These are phyloP conservation scores for Nothocercus nigrocapillus DNA, from an alignment of 2,113 vertebrate genomes.

Conservation along the genomic window DNA sequence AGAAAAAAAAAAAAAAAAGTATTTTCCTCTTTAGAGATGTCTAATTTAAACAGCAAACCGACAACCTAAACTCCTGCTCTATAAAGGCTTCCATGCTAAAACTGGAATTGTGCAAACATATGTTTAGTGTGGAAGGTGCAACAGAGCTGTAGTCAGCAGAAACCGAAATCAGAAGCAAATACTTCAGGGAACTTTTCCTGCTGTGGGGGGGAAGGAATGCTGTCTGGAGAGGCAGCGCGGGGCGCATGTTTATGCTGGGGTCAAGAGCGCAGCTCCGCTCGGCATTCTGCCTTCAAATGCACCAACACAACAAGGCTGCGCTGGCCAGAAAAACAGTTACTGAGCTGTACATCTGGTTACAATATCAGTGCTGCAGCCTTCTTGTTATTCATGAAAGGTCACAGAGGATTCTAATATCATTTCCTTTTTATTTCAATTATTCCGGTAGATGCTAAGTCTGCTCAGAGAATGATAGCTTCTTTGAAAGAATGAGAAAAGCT, in stretches of 20 bases:
- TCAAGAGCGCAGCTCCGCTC: background rate
- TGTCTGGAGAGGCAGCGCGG: conserved; percentile 15
- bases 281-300: background rate
- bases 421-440: conserved; percentile 16
- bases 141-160: conserved; percentile 54
- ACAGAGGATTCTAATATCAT: background rate
- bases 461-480: background rate
- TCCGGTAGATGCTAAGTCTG: background rate
- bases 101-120: conserved; percentile 49
- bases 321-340: background rate
- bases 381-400: background rate
- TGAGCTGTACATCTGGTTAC: background rate
- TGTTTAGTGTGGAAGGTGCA: conserved; percentile 54
- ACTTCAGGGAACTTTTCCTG: conserved; percentile 52
- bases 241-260: conserved; percentile 9
- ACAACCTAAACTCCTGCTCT: background rate
- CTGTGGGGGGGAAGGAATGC: conserved; percentile 41
- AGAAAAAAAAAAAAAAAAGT: background rate
- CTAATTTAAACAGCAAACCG: conserved; percentile 9
- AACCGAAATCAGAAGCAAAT: conserved; percentile 59
- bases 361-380: background rate
- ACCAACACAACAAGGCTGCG: background rate
- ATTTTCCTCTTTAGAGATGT: background rate
- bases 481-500: background rate
- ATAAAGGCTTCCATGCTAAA: background rate